Conservation (phyloP, 1,140 invertebrate species). For the Sesamia nonagrioides region DNA sequence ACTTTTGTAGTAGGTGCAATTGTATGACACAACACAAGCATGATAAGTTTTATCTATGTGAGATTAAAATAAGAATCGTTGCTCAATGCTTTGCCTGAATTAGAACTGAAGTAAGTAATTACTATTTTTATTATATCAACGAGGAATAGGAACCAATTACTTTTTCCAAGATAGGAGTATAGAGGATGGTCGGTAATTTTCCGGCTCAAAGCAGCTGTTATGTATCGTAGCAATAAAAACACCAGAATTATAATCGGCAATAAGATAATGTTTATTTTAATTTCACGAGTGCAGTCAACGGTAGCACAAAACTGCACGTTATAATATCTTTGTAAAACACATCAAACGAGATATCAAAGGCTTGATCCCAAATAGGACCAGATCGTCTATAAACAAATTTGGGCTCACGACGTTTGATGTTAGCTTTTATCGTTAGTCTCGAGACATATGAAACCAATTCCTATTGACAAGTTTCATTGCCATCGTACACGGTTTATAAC, state of each 20-base stretch:
- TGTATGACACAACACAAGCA: slow-evolving; percentile 39
- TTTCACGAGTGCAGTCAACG: slow-evolving; percentile 40
- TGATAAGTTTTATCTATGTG: slow-evolving; percentile 36
- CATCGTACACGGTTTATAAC: slow-evolving; percentile 40
- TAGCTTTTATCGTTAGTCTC: slow-evolving; percentile 57
- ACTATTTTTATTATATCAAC: neutral
- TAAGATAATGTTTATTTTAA: slow-evolving; percentile 47
- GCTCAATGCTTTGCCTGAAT: slow-evolving; percentile 16
- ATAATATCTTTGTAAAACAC: slow-evolving; percentile 70
- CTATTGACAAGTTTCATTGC: slow-evolving; percentile 54
- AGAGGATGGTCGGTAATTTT: slow-evolving; percentile 1
- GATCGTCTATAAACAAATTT: slow-evolving; percentile 67
- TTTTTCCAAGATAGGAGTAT: neutral
- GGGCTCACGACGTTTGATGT: slow-evolving; percentile 60
- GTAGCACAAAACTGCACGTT: slow-evolving; percentile 55
- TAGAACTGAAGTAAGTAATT: neutral
- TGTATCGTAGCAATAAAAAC: slow-evolving; percentile 1
- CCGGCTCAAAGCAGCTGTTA: slow-evolving; percentile 2
- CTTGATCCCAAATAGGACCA: slow-evolving; percentile 74
- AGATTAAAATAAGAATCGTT: slow-evolving; percentile 33
- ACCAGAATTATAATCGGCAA: neutral
- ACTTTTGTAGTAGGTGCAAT: slow-evolving; percentile 23
- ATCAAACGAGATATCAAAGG: slow-evolving; percentile 79
- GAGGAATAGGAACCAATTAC: neutral
- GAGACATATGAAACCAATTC: slow-evolving; percentile 51